A percentile compares a stretch with the other conserved stretches of the same genome.
Evolutionary conservation across 2,113 vertebrate genomes (phyloP).

Genomic region (Sapayoa aenigma): DNA sequence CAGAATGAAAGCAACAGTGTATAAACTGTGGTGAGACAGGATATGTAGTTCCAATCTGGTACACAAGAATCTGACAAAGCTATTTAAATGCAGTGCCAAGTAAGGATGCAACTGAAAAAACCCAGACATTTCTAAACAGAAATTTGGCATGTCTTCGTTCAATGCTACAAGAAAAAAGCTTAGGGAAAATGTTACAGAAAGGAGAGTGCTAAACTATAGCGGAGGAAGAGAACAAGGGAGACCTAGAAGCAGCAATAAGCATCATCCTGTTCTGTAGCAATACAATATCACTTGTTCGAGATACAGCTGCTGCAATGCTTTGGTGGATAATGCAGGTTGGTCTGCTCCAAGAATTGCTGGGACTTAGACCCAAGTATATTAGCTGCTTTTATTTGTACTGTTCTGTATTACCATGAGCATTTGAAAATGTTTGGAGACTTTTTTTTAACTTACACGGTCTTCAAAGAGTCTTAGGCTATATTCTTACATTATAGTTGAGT

Average conservation of each 20-base stretch:
- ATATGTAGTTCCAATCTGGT: slow-evolving; percentile 16
- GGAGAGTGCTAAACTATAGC: neutral
- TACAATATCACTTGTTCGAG: neutral
- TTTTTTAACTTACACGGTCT: neutral
- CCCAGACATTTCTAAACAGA: neutral
- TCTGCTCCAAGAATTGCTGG: neutral
- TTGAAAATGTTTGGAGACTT: neutral
- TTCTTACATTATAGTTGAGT: neutral
- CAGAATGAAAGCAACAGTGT: slow-evolving; percentile 44
- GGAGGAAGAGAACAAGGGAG: neutral
- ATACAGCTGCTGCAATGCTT: neutral
- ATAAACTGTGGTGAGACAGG: slow-evolving; percentile 38
- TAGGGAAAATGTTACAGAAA: slow-evolving; percentile 9
- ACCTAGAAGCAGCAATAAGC: slow-evolving; percentile 4
- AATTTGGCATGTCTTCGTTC: slow-evolving; percentile 26
- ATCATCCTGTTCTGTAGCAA: neutral
- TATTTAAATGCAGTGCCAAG: slow-evolving; percentile 48
- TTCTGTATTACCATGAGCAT: neutral
- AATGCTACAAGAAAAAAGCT: neutral
- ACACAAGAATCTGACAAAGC: slow-evolving; percentile 35
- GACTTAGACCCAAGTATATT: neutral
- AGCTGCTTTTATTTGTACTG: neutral
- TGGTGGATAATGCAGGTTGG: neutral
- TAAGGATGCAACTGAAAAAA: slow-evolving; percentile 37
- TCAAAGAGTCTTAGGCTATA: neutral